phyloP scores from a whole-genome alignment of 2,113 vertebrate species.

The Stegostoma tigrinum region DNA sequence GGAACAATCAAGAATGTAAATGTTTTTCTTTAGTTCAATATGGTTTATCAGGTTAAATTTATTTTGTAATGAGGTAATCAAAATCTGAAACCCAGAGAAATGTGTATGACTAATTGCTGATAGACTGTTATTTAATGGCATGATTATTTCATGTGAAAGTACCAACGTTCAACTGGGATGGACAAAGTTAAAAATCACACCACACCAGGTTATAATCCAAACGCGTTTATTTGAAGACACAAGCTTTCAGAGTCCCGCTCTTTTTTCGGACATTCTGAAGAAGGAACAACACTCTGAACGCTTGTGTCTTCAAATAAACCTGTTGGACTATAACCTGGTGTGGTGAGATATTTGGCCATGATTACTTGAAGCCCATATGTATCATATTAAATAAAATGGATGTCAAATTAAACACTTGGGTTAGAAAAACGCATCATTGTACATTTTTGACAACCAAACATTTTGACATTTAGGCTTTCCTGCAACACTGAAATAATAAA shows the following conservation, averaged over 20 bases:
- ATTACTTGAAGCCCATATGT: not conserved
- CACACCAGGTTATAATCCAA: no score
- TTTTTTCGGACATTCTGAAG: no score
- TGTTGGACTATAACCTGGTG: no score
- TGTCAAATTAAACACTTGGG: not conserved
- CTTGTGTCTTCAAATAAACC: no score
- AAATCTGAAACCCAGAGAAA: not conserved
- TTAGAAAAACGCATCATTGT: not conserved
- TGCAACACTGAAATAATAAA: slow-evolving; percentile 28
- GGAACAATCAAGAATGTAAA: not conserved
- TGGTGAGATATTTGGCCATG: not conserved
- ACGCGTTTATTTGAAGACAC: no score
- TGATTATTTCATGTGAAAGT: no score
- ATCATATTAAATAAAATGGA: not conserved
- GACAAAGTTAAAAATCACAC: no score
- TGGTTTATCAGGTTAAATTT: not conserved
- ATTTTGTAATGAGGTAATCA: slow-evolving; percentile 11
- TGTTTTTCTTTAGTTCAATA: not conserved
- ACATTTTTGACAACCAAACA: not conserved
- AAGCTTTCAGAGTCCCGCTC: no score
- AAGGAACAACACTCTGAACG: no score
- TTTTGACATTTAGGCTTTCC: slow-evolving; percentile 15
- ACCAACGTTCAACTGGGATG: no score
- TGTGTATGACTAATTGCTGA: not conserved
- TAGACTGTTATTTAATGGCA: not conserved